Base-by-base conservation (phyloP, 2,888 invertebrate genomes). In the Apamea epomidion region DNA sequence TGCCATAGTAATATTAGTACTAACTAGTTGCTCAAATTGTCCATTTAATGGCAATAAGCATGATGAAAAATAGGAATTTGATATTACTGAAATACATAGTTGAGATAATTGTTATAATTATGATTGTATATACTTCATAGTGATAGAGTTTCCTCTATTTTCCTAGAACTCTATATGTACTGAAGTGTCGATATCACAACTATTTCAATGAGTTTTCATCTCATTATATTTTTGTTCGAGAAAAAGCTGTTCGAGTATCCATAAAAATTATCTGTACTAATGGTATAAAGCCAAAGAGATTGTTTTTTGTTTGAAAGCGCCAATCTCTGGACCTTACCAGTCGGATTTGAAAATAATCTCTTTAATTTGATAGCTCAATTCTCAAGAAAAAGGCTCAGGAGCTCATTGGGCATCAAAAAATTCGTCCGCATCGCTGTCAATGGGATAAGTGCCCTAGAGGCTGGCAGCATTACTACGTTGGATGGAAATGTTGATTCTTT, bases 11-110 rank as follows among this genome's bases (percentile, higher is more conserved):
- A 72, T 67, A 25, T 10, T 81, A 81, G 54, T 48, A 45, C 67
- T 54, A 88, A 87, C 87, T 90, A 90, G 91, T 92, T 92, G 92
- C 92, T 92, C 92, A 92, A 92, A 84, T 90, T 90, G 92, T 91
- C 91, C 88, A 85, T 88, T 81, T 76, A 74, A 91, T 89, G 91
- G 91, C 92, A 91, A 92, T 92, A 92, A 91, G 89, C 87, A 90
- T 88, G 45, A 81, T 60, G 70, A 80, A 76, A 75, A 54, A 69
- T 81, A 87, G 54, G 12, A 67, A 76, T 74, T 73, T 73, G 42
- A 69, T 74, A 80, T 85, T 29, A 78, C n/a, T 18, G 25, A 45
- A 74, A 72, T 69, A 84, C 37, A 21, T 80, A 76, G 79, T 54
- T 45, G 62, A 82, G 42, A 65, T 67, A 67, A 45, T 81, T 85